phyloP scores from a whole-genome alignment of 2,113 vertebrate genomes.

The Boleophthalmus pectinirostris region DNA sequence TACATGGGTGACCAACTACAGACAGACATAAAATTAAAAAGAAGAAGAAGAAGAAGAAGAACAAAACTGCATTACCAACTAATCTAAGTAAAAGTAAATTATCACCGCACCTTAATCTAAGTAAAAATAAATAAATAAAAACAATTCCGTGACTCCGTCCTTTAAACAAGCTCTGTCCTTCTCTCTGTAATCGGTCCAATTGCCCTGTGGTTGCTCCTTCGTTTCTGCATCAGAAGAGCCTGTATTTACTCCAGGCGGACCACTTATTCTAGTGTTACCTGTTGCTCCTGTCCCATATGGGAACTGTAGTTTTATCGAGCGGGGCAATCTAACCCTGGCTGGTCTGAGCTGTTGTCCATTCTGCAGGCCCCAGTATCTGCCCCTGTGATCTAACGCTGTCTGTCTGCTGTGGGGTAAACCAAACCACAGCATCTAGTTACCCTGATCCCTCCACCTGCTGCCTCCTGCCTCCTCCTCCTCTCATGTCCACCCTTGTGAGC shows the following conservation, averaged over 20 bases:
- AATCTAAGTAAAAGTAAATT: too few species aligned
- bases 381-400: conserved; percentile 59
- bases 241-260: conserved; percentile 71
- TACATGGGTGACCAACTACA: too few species aligned
- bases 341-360: conserved; percentile 50
- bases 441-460: conserved; percentile 16
- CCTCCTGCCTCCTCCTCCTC: conserved; percentile 3
- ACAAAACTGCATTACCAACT: too few species aligned
- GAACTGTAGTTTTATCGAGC: conserved; percentile 59
- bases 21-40: too few species aligned
- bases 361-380: conserved; percentile 52
- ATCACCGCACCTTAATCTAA: too few species aligned
- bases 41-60: too few species aligned
- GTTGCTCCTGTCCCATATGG: conserved; percentile 65
- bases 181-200: conserved; percentile 39
- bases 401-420: conserved; percentile 65
- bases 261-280: conserved; percentile 74
- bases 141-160: too few species aligned
- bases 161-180: not conserved
- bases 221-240: conserved; percentile 41
- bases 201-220: conserved; percentile 33
- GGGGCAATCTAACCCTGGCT: conserved; percentile 68
- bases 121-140: too few species aligned
- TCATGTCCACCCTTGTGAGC: conserved; percentile 1
- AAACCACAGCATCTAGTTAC: conserved; percentile 66